These are phyloP conservation scores for Eulemur coronatus DNA, from an alignment of 2,797 vertebrate species.

Conservation along the genomic window DNA sequence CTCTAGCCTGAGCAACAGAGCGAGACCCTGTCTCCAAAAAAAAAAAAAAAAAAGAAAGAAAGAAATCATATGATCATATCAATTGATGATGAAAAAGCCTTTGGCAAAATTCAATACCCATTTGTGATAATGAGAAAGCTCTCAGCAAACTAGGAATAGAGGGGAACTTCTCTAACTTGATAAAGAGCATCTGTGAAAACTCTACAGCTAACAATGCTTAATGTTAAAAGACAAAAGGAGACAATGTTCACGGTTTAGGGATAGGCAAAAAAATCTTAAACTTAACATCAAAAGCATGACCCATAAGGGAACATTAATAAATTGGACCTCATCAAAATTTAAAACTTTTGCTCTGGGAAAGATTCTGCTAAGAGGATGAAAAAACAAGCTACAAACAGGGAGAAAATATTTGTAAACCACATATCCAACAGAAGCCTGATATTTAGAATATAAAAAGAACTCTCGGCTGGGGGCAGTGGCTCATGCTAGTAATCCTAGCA, in stretches of 20 bases:
- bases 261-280: constrained; percentile 3
- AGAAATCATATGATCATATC: not conserved
- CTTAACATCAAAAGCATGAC: not conserved
- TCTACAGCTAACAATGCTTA: not conserved
- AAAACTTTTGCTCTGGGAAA: not conserved
- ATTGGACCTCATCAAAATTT: not conserved
- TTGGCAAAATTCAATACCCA: not conserved
- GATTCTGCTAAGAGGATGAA: not conserved
- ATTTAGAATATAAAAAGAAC: not conserved
- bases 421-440: not conserved
- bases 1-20: not conserved
- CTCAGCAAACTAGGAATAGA: not conserved
- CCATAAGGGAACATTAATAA: not conserved
- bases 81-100: not conserved
- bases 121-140: not conserved
- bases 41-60: no score
- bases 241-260: not conserved
- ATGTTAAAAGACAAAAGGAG: not conserved
- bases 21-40: not conserved
- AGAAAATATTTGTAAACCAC: not conserved
- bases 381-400: not conserved
- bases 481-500: not conserved
- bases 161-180: not conserved
- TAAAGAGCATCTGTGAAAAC: not conserved
- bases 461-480: not conserved